phyloP scores from a whole-genome alignment of 2,888 invertebrate species.

The Vesta saturnalis region DNA sequence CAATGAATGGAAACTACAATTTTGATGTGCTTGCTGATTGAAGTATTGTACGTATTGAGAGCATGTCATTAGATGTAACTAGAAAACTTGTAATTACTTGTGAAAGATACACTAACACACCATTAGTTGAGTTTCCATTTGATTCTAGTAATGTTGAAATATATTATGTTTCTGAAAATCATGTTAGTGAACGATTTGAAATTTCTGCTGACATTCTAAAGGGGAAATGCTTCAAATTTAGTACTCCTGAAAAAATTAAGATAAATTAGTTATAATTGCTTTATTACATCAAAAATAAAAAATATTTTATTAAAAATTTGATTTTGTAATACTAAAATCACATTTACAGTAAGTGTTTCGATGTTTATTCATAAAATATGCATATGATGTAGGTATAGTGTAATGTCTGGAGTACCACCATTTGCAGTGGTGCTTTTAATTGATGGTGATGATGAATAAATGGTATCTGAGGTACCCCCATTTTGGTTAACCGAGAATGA shows the following conservation, averaged over 20 bases:
- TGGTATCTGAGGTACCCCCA: not conserved
- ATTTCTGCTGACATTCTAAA: not conserved
- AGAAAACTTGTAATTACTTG: not conserved
- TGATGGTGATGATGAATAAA: not conserved
- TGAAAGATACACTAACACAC: too few species aligned
- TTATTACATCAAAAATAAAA: slow-evolving; percentile 2
- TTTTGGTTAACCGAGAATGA: not conserved
- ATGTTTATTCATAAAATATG: too few species aligned
- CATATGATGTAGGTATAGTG: not conserved
- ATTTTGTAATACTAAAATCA: too few species aligned
- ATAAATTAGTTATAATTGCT: not conserved
- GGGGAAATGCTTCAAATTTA: too few species aligned
- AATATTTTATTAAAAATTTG: not conserved
- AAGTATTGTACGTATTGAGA: not conserved
- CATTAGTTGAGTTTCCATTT: too few species aligned
- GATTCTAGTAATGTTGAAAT: too few species aligned
- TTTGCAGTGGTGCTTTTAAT: not conserved
- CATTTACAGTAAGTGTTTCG: too few species aligned
- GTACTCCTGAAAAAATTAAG: not conserved
- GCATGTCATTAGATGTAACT: not conserved
- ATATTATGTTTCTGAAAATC: not conserved
- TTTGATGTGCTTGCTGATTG: not conserved
- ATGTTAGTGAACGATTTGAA: not conserved
- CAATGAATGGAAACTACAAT: not conserved
- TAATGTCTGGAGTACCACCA: not conserved